These are phyloP conservation scores for Cyclophora albipunctata DNA, from an alignment of 2,888 invertebrate species.

Conservation along the genomic window DNA sequence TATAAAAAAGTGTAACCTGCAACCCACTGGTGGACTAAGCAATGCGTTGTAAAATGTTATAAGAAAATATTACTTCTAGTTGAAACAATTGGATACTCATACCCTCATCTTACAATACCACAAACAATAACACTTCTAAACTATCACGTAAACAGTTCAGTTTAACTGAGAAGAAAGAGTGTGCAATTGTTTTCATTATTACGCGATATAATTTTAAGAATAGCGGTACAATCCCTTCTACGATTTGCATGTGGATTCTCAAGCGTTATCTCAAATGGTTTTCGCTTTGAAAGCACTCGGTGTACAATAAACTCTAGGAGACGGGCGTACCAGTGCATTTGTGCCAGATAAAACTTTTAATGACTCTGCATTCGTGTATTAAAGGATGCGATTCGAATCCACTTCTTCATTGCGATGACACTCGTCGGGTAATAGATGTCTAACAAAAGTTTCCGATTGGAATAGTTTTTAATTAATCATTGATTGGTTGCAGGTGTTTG, in stretches of 20 bases:
- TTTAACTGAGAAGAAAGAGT: too few species aligned
- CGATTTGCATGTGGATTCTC: constrained; percentile 33
- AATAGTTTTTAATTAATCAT: constrained; percentile 14
- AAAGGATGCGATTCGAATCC: constrained; percentile 37
- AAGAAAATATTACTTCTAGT: too few species aligned
- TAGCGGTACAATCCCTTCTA: background rate
- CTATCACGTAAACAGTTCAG: too few species aligned
- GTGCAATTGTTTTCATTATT: too few species aligned
- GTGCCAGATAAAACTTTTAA: constrained; percentile 57
- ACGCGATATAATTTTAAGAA: background rate
- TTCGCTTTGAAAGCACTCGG: constrained; percentile 38
- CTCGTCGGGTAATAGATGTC: constrained; percentile 39
- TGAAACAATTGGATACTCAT: too few species aligned
- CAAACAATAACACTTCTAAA: too few species aligned
- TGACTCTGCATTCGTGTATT: constrained; percentile 43
- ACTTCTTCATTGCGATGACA: constrained; percentile 35
- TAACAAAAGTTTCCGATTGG: constrained; percentile 45
- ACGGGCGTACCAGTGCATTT: constrained; percentile 39
- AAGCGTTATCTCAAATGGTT: constrained; percentile 41
- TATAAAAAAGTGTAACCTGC: too few species aligned
- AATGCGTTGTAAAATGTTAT: too few species aligned
- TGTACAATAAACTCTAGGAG: constrained; percentile 38
- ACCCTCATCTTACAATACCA: too few species aligned
- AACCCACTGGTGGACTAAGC: too few species aligned
- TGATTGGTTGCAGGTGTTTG: background rate